These are phyloP conservation scores for Antennarius striatus DNA, from an alignment of 2,113 vertebrate genomes.

Conservation along the genomic window DNA sequence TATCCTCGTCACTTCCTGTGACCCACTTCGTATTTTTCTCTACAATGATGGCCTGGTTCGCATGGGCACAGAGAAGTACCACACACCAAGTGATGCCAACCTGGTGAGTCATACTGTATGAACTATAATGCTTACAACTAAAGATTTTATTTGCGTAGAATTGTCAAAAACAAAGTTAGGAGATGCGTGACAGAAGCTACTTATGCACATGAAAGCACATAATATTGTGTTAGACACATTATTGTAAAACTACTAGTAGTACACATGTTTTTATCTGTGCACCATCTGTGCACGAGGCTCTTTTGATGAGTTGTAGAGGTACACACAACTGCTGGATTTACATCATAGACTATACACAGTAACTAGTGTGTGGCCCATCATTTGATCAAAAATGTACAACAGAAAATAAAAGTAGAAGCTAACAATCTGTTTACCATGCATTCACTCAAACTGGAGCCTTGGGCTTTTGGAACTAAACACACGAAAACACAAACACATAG, in stretches of 20 bases:
- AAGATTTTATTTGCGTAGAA: too few relatives aligned
- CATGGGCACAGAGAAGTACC: conserved; percentile 98
- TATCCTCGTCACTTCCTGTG: conserved; percentile 97
- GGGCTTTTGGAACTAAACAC: conserved; percentile 5
- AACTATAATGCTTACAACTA: not conserved
- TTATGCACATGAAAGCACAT: not conserved
- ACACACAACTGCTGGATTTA: conserved; percentile 1
- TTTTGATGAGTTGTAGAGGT: conserved; percentile 8
- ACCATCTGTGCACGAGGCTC: conserved; percentile 10
- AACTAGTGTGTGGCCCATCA: conserved; percentile 1
- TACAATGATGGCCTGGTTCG: conserved; percentile 97
- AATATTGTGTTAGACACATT: not conserved
- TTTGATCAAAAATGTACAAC: not conserved
- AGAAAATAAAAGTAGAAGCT: conserved; percentile 1
- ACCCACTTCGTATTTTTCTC: conserved; percentile 95
- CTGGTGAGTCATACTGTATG: conserved; percentile 83
- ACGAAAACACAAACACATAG: conserved; percentile 24
- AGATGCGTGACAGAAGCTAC: not conserved
- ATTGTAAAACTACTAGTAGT: too few relatives aligned
- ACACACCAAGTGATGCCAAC: conserved; percentile 92
- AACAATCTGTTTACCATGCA: not conserved
- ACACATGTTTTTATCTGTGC: not conserved
- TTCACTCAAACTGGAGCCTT: conserved; percentile 2
- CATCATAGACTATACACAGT: not conserved
- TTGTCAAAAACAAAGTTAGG: too few relatives aligned